Evolutionary conservation across 2,888 invertebrate genomes (phyloP).

Genomic region (Drosophila borealis): DNA sequence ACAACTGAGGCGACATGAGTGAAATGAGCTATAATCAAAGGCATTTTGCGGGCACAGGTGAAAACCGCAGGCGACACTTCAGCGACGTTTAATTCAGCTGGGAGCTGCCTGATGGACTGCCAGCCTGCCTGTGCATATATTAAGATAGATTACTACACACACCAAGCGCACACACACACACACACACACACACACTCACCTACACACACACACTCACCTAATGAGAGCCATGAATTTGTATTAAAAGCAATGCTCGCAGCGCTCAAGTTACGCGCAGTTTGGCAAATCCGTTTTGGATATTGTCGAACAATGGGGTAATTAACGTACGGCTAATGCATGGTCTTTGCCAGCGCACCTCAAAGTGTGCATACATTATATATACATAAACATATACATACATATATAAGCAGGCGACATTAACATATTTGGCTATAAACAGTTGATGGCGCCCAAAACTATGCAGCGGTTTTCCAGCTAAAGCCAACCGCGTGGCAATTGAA

Average conservation of each 20-base stretch:
- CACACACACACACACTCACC: slow-evolving; percentile 5
- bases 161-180: slow-evolving; percentile 38
- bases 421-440: slow-evolving; percentile 46
- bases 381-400: slow-evolving; percentile 40
- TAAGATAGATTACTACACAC: slow-evolving; percentile 73
- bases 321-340: slow-evolving; percentile 51
- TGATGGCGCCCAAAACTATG: slow-evolving; percentile 56
- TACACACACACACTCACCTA: slow-evolving; percentile 40
- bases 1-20: slow-evolving; percentile 5
- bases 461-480: slow-evolving; percentile 45
- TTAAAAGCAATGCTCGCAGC: slow-evolving; percentile 49
- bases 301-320: slow-evolving; percentile 2
- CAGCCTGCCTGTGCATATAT: slow-evolving; percentile 64
- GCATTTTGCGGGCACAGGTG: slow-evolving; percentile 34
- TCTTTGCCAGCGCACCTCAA: slow-evolving; percentile 57
- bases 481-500: slow-evolving; percentile 45
- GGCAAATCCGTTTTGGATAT: slow-evolving; percentile 24
- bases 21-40: slow-evolving; percentile 52
- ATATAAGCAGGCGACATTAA: slow-evolving; percentile 7
- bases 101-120: slow-evolving; percentile 13
- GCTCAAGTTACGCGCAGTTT: slow-evolving; percentile 24
- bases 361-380: slow-evolving; percentile 72
- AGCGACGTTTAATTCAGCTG: slow-evolving; percentile 37
- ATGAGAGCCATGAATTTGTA: slow-evolving; percentile 68
- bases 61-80: slow-evolving; percentile 60